These are phyloP conservation scores for Schizothorax lantsangensis DNA, from an alignment of 2,797 vertebrate species.

Conservation along the genomic window DNA sequence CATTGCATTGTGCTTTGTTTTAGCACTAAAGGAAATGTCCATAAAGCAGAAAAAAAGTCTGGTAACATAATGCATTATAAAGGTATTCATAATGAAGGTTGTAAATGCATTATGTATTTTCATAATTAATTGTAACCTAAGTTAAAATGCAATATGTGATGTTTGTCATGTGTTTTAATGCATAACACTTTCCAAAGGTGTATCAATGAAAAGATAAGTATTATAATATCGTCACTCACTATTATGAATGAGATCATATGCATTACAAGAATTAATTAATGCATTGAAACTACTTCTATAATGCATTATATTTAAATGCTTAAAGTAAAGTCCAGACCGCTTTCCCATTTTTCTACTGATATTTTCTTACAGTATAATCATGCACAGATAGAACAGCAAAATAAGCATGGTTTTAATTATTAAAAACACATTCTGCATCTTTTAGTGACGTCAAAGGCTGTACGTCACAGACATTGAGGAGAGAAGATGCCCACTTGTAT, in stretches of 20 bases:
- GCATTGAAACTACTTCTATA: background rate
- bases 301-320: background rate
- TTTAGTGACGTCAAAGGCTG: no score
- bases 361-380: background rate
- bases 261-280: background rate
- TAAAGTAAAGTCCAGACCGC: background rate
- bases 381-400: background rate
- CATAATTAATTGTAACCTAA: no score
- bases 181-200: background rate
- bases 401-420: background rate
- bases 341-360: background rate
- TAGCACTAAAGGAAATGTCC: background rate
- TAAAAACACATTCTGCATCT: background rate
- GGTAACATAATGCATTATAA: background rate
- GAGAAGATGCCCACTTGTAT: no score
- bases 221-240: background rate
- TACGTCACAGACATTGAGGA: no score
- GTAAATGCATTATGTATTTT: background rate
- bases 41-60: background rate
- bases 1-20: background rate
- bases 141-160: background rate
- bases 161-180: background rate
- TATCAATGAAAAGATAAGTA: background rate
- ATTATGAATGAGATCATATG: background rate
- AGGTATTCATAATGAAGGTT: background rate